Base-by-base conservation (phyloP, 2,797 vertebrate species). In the Anguilla obscura region DNA sequence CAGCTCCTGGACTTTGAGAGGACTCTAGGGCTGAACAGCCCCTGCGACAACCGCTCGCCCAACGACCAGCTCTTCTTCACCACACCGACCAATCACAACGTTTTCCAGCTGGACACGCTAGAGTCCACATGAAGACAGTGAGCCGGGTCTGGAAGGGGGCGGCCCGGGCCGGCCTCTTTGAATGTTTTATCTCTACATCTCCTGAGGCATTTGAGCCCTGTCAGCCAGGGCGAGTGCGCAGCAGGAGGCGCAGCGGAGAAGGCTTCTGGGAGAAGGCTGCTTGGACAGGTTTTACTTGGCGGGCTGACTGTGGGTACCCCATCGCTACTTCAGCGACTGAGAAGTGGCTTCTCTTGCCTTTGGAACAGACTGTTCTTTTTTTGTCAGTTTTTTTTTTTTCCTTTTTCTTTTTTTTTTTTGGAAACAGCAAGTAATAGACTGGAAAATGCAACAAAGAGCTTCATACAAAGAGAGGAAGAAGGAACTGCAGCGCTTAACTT, bases 1-100 rank as follows among this genome's bases (percentile, higher is more conserved):
- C 98, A 99, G 87, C 97, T 99, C 63, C 96, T 99, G 95, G 98
- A 99, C 96, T 99, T 99, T 88, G 98, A 99, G 95, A 95, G 98
- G 94, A 99, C 98, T 90, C 97, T 99, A 95, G 98, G 98, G 89
- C 96, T 99, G 63, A 98, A 97, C 94, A 99, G 98, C 93, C 98
- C 98, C 0, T 99, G 98, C 0, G 98, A 99, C 93, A 98, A 98
- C 97, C 97, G 94, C 74, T 93, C 91, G 0, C 96, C 97, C 83
- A 95, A 95, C 0, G 97, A 98, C 90, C 98, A 98, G 95, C 97
- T 99, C 89, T 98, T 98, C 93, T 99, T 99, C 93, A 98, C 97
- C 93, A 99, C 98, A 4, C 98, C 98, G 33, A 97, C 98, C 95
- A 99, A 97, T 95, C 98, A 98, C 96, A 99, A 97, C 89, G 96